A percentile compares a stretch with the other conserved stretches of the same genome.
These are phyloP conservation scores for Orthochromis malagaraziensis DNA, from an alignment of 2,113 vertebrate genomes.

Conservation along the genomic window DNA sequence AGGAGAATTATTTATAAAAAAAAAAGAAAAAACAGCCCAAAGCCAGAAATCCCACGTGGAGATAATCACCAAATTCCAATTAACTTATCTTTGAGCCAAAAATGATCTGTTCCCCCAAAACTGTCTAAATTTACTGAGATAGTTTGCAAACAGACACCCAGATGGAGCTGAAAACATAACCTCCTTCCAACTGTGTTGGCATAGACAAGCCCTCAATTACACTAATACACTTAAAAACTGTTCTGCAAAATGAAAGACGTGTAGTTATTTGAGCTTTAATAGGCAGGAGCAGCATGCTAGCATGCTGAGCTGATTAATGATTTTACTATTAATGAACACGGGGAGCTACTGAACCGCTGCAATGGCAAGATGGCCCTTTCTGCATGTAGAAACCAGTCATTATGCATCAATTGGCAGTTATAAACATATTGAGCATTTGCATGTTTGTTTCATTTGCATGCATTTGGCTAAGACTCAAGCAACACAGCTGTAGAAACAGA, in stretches of 20 bases:
- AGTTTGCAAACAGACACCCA: slow-evolving; percentile 21
- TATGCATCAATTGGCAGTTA: neutral
- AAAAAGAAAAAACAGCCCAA: neutral
- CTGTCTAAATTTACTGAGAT: neutral
- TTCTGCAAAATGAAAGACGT: neutral
- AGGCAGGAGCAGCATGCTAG: neutral
- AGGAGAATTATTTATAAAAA: neutral
- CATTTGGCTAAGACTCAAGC: neutral
- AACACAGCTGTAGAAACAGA: neutral
- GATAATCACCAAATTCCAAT: neutral
- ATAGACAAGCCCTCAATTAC: neutral
- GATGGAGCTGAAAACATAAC: slow-evolving; percentile 25
- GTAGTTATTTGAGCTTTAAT: neutral
- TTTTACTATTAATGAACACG: neutral
- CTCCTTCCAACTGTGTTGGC: slow-evolving; percentile 22
- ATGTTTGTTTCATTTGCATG: neutral
- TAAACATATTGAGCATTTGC: neutral
- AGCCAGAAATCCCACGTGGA: slow-evolving; percentile 12
- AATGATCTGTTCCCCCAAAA: neutral
- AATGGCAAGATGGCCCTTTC: neutral
- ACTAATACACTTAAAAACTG: neutral
- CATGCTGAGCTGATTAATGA: neutral
- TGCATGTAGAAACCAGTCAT: neutral
- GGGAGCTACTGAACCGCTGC: neutral
- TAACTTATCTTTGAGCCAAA: neutral